These are phyloP conservation scores for Volucella bombylans DNA, from an alignment of 2,888 invertebrate species.

Conservation along the genomic window DNA sequence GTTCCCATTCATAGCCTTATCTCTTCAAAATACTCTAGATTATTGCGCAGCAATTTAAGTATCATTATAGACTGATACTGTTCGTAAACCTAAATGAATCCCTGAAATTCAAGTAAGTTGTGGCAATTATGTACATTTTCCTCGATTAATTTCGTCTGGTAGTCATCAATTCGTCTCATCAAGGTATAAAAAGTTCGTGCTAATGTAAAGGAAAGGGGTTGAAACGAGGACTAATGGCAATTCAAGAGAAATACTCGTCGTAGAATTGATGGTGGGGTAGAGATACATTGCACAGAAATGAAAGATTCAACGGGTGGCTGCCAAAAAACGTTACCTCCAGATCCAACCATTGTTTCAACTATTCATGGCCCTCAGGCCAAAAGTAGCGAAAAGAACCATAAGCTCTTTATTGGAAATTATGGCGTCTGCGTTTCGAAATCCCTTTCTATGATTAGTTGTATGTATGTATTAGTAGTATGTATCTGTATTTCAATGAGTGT, in stretches of 20 bases:
- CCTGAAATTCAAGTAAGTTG: constrained; percentile 51
- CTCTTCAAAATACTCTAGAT: constrained; percentile 41
- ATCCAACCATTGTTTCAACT: constrained; percentile 69
- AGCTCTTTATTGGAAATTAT: constrained; percentile 74
- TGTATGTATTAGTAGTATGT: too few relatives aligned
- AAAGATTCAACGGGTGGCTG: constrained; percentile 57
- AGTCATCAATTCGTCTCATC: constrained; percentile 69
- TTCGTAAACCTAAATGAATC: constrained; percentile 26
- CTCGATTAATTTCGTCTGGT: constrained; percentile 73
- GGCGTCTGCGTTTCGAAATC: constrained; percentile 73
- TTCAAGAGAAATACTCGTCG: constrained; percentile 31
- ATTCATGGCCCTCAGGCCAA: constrained; percentile 20
- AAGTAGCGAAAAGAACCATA: constrained; percentile 55
- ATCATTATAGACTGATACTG: constrained; percentile 49
- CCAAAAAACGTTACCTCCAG: constrained; percentile 40
- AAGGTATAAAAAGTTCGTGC: constrained; percentile 11
- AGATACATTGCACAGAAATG: constrained; percentile 58
- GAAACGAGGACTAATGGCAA: constrained; percentile 62
- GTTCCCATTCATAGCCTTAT: constrained; percentile 11
- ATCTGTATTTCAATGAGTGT: constrained; percentile 6
- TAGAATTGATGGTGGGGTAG: constrained; percentile 12
- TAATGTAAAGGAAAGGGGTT: background rate
- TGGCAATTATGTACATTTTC: constrained; percentile 67
- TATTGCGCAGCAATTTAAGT: constrained; percentile 44
- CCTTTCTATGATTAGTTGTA: constrained; percentile 66